These are phyloP conservation scores for Cydia fagiglandana DNA, from an alignment of 1,140 invertebrate genomes.

Conservation along the genomic window DNA sequence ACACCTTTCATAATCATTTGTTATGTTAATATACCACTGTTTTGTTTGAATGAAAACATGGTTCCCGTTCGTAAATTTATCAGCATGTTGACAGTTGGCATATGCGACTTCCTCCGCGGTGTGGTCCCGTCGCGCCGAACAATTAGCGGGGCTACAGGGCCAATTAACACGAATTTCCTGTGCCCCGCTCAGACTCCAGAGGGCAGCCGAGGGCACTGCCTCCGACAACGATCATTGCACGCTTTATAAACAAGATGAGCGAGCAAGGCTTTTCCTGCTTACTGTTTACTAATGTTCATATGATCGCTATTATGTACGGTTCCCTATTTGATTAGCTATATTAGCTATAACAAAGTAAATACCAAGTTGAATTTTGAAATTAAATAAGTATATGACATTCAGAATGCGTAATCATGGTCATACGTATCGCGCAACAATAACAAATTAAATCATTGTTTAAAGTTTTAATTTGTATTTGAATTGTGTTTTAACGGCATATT, in stretches of 20 bases:
- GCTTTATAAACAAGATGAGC: constrained; percentile 27
- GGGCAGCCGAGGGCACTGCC: constrained; percentile 61
- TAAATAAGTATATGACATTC: neutral
- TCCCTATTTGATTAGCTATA: neutral
- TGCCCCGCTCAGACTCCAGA: constrained; percentile 48
- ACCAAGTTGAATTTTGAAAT: neutral
- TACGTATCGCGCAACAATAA: no score
- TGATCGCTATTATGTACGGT: constrained; percentile 6
- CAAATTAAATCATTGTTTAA: no score
- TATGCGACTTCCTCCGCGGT: constrained; percentile 53
- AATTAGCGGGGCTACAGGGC: constrained; percentile 62
- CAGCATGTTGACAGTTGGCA: constrained; percentile 43
- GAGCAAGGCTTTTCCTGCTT: constrained; percentile 9
- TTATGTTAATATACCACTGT: neutral
- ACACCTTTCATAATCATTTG: neutral
- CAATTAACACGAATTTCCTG: constrained; percentile 78
- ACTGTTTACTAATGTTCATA: constrained; percentile 19
- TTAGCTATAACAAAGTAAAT: neutral
- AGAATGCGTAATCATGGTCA: neutral
- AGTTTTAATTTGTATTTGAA: neutral
- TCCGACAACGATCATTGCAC: constrained; percentile 41
- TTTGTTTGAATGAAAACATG: neutral
- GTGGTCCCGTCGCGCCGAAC: constrained; percentile 64
- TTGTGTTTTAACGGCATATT: neutral
- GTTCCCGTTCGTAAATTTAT: constrained; percentile 28